phyloP scores from a whole-genome alignment of 2,113 vertebrate genomes.

The Phodopus roborovskii region DNA sequence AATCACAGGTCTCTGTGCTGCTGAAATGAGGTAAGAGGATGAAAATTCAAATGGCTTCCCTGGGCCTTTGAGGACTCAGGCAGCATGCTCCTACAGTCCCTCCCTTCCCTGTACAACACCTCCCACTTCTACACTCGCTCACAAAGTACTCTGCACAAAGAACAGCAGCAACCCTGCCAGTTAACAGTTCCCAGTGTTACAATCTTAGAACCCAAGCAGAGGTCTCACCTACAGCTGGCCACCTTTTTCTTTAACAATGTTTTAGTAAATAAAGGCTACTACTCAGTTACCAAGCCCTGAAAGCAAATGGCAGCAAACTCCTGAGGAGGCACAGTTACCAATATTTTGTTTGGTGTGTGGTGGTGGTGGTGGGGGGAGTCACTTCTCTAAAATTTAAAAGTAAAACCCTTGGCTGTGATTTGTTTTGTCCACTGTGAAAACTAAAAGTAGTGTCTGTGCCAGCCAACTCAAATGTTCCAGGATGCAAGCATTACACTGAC shows the following conservation, averaged over 20 bases:
- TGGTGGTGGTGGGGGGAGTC: rapidly evolving
- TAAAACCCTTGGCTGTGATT: neutral
- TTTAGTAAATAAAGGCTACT: constrained; percentile 75
- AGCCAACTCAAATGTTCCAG: constrained; percentile 68
- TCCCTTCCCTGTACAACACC: constrained; percentile 55
- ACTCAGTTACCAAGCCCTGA: constrained; percentile 58
- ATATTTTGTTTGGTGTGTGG: neutral
- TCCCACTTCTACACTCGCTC: neutral
- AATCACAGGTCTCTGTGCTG: neutral
- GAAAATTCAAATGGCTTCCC: constrained; percentile 36
- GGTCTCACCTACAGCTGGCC: constrained; percentile 48
- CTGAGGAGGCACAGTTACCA: neutral
- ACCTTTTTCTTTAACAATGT: constrained; percentile 57
- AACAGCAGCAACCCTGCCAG: constrained; percentile 50
- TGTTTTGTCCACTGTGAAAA: constrained; percentile 49
- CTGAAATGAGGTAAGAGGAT: constrained; percentile 57
- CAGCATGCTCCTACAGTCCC: constrained; percentile 58
- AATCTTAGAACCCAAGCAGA: constrained; percentile 54
- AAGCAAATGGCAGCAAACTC: neutral
- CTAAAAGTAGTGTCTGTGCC: constrained; percentile 58
- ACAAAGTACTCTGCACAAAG: neutral
- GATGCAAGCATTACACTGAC: constrained; percentile 63
- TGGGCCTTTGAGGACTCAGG: constrained; percentile 2
- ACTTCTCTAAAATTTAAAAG: constrained; percentile 11
- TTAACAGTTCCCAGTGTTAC: neutral